Percentiles rank a stretch among this genome's conserved stretches.
Conservation (phyloP, 2,797 vertebrate genomes). For the Anguilla obscura region DNA sequence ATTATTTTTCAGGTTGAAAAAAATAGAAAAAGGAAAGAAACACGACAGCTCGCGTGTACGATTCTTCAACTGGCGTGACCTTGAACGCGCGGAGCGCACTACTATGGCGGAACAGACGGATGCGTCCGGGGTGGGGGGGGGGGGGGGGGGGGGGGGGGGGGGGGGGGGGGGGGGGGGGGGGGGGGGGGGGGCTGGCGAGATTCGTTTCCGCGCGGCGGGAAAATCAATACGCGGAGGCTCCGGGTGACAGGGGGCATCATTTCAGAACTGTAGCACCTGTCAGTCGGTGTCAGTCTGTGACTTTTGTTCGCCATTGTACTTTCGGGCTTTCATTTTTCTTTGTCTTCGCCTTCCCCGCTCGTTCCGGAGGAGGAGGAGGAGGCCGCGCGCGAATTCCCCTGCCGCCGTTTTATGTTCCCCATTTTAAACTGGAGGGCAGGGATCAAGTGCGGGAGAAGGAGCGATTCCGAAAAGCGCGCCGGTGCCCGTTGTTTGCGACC, state of each 20-base stretch:
- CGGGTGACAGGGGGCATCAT: constrained; percentile 84
- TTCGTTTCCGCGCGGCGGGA: constrained; percentile 76
- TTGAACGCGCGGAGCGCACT: constrained; percentile 60
- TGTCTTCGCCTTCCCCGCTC: constrained; percentile 61
- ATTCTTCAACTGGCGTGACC: constrained; percentile 71
- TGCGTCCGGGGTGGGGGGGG: constrained; percentile 53
- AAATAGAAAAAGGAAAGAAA: constrained; percentile 26
- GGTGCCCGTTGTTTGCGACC: constrained; percentile 59
- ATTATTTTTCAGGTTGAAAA: constrained; percentile 66
- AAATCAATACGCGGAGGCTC: constrained; percentile 90
- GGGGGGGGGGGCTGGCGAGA: constrained; percentile 65
- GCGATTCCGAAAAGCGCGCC: constrained; percentile 61
- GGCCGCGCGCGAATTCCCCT: constrained; percentile 82
- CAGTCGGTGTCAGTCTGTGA: constrained; percentile 91
- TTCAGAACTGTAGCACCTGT: constrained; percentile 96
- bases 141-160: constrained; percentile 43
- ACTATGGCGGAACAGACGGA: constrained; percentile 62
- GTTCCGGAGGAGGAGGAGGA: constrained; percentile 50
- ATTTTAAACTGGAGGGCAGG: constrained; percentile 77
- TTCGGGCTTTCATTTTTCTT: constrained; percentile 94
- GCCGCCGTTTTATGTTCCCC: constrained; percentile 77
- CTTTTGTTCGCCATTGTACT: constrained; percentile 92
- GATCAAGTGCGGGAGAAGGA: constrained; percentile 79
- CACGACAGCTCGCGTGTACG: constrained; percentile 63
- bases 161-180: constrained; percentile 46